Conservation (phyloP, 2,888 invertebrate genomes). For the Cremastobaeus sp. region DNA sequence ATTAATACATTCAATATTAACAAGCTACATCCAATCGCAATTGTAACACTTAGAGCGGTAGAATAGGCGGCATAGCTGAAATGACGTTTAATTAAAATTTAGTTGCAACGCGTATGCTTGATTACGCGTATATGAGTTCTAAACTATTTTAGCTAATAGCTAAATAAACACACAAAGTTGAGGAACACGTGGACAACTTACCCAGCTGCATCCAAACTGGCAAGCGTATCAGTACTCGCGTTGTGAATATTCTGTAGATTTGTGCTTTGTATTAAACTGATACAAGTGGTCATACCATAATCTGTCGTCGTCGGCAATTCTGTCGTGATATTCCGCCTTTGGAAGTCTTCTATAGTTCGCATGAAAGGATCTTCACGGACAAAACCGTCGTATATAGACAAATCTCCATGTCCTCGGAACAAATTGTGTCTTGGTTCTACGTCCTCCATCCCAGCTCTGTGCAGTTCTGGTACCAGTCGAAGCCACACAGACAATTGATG, state of each 20-base stretch:
- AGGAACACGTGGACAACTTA: slow-evolving; percentile 62
- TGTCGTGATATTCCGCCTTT: slow-evolving; percentile 81
- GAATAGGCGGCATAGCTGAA: slow-evolving; percentile 84
- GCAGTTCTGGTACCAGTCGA: slow-evolving; percentile 93
- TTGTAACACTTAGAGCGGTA: slow-evolving; percentile 93
- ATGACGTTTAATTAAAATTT: not conserved
- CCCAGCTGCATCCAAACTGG: slow-evolving; percentile 88
- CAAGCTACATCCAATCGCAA: slow-evolving; percentile 95
- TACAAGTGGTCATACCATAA: slow-evolving; percentile 85
- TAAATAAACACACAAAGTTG: too few species aligned
- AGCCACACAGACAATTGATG: slow-evolving; percentile 97
- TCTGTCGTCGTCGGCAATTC: slow-evolving; percentile 85
- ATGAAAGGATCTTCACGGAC: slow-evolving; percentile 91
- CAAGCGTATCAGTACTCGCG: slow-evolving; percentile 87
- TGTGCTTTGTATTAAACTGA: slow-evolving; percentile 81
- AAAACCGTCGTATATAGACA: slow-evolving; percentile 92
- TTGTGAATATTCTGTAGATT: slow-evolving; percentile 81
- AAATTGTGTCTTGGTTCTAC: slow-evolving; percentile 92
- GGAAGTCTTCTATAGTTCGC: slow-evolving; percentile 82
- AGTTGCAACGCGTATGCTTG: not conserved
- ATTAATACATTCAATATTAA: slow-evolving; percentile 94
- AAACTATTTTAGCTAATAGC: not conserved
- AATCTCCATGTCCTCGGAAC: slow-evolving; percentile 92
- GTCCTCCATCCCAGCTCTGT: slow-evolving; percentile 92
- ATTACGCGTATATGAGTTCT: too few species aligned